Evolutionary conservation across 2,888 invertebrate genomes (phyloP), one percentile per base, ranked within the genome.

Genomic region (Erpobdella octoculata): DNA sequence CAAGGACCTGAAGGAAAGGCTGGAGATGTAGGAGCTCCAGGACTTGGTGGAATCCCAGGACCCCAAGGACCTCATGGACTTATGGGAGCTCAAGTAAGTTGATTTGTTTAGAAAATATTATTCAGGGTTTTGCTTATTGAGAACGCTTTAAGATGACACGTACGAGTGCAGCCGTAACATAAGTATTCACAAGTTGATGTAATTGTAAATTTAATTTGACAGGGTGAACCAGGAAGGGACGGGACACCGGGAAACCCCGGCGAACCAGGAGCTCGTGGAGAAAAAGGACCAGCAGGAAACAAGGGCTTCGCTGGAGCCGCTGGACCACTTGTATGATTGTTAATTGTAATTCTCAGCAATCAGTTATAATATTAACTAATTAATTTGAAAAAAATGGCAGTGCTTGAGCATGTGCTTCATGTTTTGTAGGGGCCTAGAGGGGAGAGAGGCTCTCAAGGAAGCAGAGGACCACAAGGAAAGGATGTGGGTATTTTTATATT

Each of bases 401-500:
- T n/a, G n/a, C n/a, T n/a, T n/a, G n/a, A n/a, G n/a, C n/a, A n/a
- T n/a, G n/a, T n/a, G n/a, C n/a, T n/a, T n/a, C n/a, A n/a, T n/a
- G n/a, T n/a, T n/a, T 25, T 53, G 12, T 31, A 62, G 67, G 72
- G 59, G 36, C 58, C 0, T 88, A 88, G 78, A 83, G 76, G 59
- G 66, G 88, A 79, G 28, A 87, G 89, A 2, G 91, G 91, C n/a
- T 31, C 65, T 18, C 68, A 73, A 35, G 67, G 25, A 21, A 36
- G 25, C 46, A 70, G 73, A 61, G 37, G 38, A 31, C 41, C 66
- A 37, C 37, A 25, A 38, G 25, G 38, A 66, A 66, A 21, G 2
- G 9, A 66, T 66, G 12, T 15, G 21, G 12, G 21, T 6, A n/a
- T 53, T 53, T 8, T 1, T 53, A n/a, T n/a, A n/a, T n/a, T n/a